phyloP scores from a whole-genome alignment of 2,888 invertebrate genomes.

The Osmoderma eremita region DNA sequence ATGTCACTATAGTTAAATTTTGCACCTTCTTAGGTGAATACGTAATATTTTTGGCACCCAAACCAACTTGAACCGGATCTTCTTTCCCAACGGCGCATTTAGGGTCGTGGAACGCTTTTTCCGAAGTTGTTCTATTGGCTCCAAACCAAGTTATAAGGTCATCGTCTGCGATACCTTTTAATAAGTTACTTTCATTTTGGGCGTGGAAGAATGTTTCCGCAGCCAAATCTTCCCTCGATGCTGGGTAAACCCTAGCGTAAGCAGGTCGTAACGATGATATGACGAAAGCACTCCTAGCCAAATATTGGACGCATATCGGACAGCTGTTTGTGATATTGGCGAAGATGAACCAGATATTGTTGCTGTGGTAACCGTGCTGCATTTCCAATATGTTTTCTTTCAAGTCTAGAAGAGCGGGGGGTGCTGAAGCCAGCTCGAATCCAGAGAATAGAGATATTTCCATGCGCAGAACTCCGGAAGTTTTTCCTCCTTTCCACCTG shows the following conservation, averaged over 20 bases:
- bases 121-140: conserved; percentile 47
- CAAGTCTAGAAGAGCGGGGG: conserved; percentile 64
- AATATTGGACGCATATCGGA: conserved; percentile 72
- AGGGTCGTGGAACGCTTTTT: conserved; percentile 1
- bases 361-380: conserved; percentile 70
- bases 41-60: conserved; percentile 10
- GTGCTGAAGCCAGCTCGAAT: conserved; percentile 67
- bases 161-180: conserved; percentile 72
- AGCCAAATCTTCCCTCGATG: conserved; percentile 70
- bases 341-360: conserved; percentile 74
- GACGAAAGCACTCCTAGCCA: conserved; percentile 69
- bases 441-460: conserved; percentile 74
- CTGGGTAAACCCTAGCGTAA: conserved; percentile 72
- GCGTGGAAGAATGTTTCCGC: conserved; percentile 75
- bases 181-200: conserved; percentile 68
- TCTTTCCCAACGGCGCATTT: conserved; percentile 13
- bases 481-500: conserved; percentile 71
- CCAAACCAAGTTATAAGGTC: conserved; percentile 76
- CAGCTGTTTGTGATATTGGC: conserved; percentile 71
- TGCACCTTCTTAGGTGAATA: conserved; percentile 23
- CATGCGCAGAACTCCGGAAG: conserved; percentile 71
- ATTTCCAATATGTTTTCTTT: conserved; percentile 70
- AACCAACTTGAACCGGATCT: not conserved
- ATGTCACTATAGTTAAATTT: conserved; percentile 32
- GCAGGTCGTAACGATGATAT: conserved; percentile 72